Evolutionary conservation across 2,888 invertebrate genomes (phyloP), one percentile per base, ranked within the genome.

Genomic region (Chrysotoxum bicinctum): DNA sequence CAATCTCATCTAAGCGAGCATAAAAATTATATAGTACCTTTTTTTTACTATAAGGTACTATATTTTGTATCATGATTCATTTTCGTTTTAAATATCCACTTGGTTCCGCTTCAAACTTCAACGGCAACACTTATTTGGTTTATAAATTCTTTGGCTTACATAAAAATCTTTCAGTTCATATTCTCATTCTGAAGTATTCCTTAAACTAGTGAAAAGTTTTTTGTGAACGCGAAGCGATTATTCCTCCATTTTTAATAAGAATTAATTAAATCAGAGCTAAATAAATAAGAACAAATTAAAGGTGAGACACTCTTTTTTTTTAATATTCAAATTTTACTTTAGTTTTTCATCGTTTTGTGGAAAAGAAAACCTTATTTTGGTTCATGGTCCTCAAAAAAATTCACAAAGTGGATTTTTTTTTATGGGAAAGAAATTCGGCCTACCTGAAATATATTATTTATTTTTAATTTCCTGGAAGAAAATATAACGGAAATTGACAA

Each of bases 191-290:
- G 35, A 48, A 76, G 70, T 52, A 70, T 66, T 79, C 58, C 76
- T 54, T 64, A 21, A 32, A 52, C 35, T 40, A 60, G 75, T 69
- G 73, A 62, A 68, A 12, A 37, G 40, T 58, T 7, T 19, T 26
- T 60, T 68, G 73, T 83, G 77, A 82, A 73, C 64, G 77, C 73
- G 19, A 48, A 40, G 40, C 82, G 77, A 77, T 73, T 68, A 60
- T 72, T 76, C 81, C 76, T 66, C 26, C 40, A 70, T 77, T 77
- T 70, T 70, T 48, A 54, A 37, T 37, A 74, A 32, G 12, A 40
- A 64, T 14, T 14, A 37, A 60, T 43, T 60, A 30, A 68, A 60
- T 80, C 74, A 43, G 50, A 74, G 62, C 68, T 60, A 32, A 60
- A 19, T 62, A 54, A 54, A 26, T 7, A 62, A 37, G 0, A 48